Percentiles rank a stretch among this genome's conserved stretches.
Conservation (phyloP, 2,113 vertebrate genomes). For the Bostrychus sinensis region DNA sequence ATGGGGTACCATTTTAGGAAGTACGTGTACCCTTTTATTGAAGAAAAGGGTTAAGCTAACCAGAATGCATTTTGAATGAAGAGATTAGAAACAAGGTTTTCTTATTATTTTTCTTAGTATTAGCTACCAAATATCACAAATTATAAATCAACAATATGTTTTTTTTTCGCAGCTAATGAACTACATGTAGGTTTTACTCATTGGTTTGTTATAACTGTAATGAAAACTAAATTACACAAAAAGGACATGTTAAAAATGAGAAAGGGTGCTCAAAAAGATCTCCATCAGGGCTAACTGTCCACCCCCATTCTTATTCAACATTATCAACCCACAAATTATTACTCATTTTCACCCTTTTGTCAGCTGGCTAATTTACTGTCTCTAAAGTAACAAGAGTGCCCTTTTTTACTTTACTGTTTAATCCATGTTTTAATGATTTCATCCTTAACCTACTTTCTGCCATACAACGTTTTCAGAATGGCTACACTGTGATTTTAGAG, state of each 20-base stretch:
- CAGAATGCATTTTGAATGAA: too few relatives aligned
- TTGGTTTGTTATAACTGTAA: conserved; percentile 20
- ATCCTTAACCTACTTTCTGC: not conserved
- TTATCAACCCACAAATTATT: not conserved
- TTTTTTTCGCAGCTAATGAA: too few relatives aligned
- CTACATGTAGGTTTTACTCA: conserved; percentile 30
- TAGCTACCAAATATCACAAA: too few relatives aligned
- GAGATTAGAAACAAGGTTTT: too few relatives aligned
- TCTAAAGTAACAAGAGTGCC: not conserved
- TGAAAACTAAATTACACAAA: conserved; percentile 21
- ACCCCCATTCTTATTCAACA: not conserved
- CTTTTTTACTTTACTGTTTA: not conserved
- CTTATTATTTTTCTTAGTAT: too few relatives aligned
- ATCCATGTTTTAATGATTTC: not conserved
- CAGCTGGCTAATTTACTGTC: not conserved
- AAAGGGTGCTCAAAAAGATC: not conserved
- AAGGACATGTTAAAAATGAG: not conserved
- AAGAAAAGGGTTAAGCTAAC: too few relatives aligned
- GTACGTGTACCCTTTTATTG: too few relatives aligned
- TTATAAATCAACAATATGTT: too few relatives aligned
- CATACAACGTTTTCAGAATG: too few relatives aligned
- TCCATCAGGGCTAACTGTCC: not conserved
- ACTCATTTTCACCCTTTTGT: not conserved
- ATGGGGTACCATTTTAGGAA: too few relatives aligned
- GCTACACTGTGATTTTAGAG: too few relatives aligned